Evolutionary conservation across 2,113 vertebrate species (phyloP), one percentile per base, ranked within the genome.

Genomic region (Bubo blakistoni): DNA sequence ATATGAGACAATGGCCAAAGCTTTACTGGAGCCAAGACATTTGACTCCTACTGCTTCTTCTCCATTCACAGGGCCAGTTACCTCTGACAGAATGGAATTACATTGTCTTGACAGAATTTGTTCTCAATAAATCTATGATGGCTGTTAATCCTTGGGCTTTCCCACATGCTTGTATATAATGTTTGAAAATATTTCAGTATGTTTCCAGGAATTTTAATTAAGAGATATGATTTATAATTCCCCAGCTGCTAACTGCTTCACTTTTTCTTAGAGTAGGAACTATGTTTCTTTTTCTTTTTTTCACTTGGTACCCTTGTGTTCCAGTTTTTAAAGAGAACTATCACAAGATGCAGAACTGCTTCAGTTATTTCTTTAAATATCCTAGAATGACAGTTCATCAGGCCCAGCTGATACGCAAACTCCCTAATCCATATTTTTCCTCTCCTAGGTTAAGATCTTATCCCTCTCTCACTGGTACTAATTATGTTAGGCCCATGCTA

Each of bases 131-230:
- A 76, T 61, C 22, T 40, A 8, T 7, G 11, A 52, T 58, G 14
- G 8, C 51, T 78, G 63, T 66, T 76, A 71, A 69, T 65, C 62
- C 61, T 29, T 40, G n/a, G 16, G 30, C 46, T 91, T 82, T 80
- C 76, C 71, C 46, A 46, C 25, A 5, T 32, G 16, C 15, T 88
- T 49, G n/a, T 38, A 62, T 16, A 52, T n/a, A 89, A n/a, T 24
- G 10, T 77, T 77, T 62, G 67, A 52, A 94, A 86, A 80, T n/a
- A 80, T 19, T 52, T 73, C 54, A 65, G 49, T 49, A 57, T 83
- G 87, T 91, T 84, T 38, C 58, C 80, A 89, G 69, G 76, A 86
- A 89, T 86, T 83, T 84, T 89, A 88, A 89, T 81, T 73, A 59
- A 79, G 54, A 55, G 16, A 8, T n/a, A 13, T 44, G 9, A 61